Base-by-base conservation (phyloP, 2,888 invertebrate genomes). In the Mesorhabditis sp. region DNA sequence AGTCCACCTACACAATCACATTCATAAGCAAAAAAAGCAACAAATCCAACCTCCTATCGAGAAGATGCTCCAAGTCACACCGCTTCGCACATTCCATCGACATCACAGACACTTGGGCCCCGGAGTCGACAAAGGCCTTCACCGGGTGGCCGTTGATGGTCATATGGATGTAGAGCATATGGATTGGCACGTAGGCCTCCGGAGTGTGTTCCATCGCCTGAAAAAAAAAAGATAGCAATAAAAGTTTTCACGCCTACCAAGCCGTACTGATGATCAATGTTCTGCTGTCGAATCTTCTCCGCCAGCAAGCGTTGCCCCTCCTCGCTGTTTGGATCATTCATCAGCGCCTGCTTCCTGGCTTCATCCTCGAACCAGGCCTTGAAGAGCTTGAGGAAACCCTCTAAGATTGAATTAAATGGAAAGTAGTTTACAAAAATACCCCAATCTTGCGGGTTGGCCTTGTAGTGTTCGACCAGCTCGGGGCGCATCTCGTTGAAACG, bases 171-270 rank as follows among this genome's bases (percentile, higher is more conserved):
- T 98, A 92, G 81, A 98, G 90, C 98, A 98, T 97, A 66, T 93
- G 92, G 64, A 98, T 96, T 45, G 94, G 93, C 70, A 95, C 97
- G 88, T 97, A 97, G 64, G 93, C 94, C 88, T 98, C 98, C 0
- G 98, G 98, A 87, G 95, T 94, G 86, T 94, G 94, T 86, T 98
- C 97, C 91, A 97, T 94, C 0, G 97, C 97, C 1, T 94, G 94
- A 86, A 96, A 95, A 42, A 41, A 10, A 13, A 42, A n/a, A 10
- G 28, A 43, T 67, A 43, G 42, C 28, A 58, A 58, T 15, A 67
- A 68, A 73, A 66, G 65, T n/a, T 7, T 28, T 15, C 42, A 6
- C 42, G 63, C 62, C 13, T 7, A 69, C 70, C 62, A 45, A 62
- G 7, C 4, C 43, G 43, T 67, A 70, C 45, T 61, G 13, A 3